Evolutionary conservation across 2,888 invertebrate genomes (phyloP), one percentile per base, ranked within the genome.

Genomic region (Perdita meconis): DNA sequence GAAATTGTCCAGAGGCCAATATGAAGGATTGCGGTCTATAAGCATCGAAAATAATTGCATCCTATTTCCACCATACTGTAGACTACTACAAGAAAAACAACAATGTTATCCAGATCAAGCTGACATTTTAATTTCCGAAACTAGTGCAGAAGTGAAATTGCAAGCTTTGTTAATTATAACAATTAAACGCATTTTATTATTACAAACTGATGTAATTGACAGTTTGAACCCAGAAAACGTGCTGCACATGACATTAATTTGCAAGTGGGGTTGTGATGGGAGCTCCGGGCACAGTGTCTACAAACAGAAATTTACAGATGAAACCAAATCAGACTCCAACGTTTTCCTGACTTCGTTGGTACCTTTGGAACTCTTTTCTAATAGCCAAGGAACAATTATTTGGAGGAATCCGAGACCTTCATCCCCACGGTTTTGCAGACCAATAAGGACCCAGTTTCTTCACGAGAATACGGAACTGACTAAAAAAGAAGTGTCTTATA

Each of bases 361-460:
- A 2, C 51, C 51, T 4, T 22, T 50, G 12, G 2, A 50, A 50
- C 47, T 50, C 19, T 13, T 42, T 4, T 42, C 40, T 5, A n/a
- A n/a, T 42, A 42, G n/a, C 13, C n/a, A n/a, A 51, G 51, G 26
- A 24, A 30, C n/a, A 26, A 10, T 51, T 8, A 26, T 51, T 26
- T 51, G 30, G 51, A 51, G 12, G 19, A 51, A 51, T 30, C 53
- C 16, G n/a, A 26, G 53, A 53, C 53, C 53, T 12, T 26, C 30
- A 2, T 13, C 53, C 1, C 5, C 1, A 12, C 53, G 30, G 1
- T 53, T 53, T 53, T 53, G 53, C 13, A 12, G 26, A 13, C 53
- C 30, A 13, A 53, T 53, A 13, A 53, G 22, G n/a, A 26, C n/a
- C 5, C 13, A 51, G n/a, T 51, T 51, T 13, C 12, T 30, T 13